Percentiles rank a stretch among this genome's conserved stretches.
phyloP scores from a whole-genome alignment of 2,113 vertebrate genomes.

The Barnardius zonarius region DNA sequence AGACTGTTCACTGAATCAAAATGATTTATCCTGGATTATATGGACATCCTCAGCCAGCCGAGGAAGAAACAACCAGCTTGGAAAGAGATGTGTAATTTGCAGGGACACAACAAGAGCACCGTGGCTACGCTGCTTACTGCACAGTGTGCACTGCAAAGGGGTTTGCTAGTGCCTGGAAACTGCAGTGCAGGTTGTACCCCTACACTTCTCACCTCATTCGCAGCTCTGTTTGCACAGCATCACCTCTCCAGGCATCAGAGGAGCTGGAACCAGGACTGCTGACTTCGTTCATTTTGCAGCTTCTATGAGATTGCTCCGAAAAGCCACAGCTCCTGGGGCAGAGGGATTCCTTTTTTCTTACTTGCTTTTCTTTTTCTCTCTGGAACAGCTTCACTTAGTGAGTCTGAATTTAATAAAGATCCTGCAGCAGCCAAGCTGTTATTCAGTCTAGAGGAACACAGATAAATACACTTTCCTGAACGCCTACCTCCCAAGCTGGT shows the following conservation, averaged over 20 bases:
- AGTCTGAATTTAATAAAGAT: neutral
- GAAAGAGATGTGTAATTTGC: neutral
- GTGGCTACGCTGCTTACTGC: neutral
- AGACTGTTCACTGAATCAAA: neutral
- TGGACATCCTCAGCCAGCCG: neutral
- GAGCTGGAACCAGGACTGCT: neutral
- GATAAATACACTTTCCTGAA: neutral
- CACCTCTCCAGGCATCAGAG: neutral
- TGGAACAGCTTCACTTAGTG: neutral
- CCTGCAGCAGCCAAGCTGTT: neutral
- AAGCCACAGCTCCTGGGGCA: neutral
- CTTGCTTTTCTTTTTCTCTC: neutral
- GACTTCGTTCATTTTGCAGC: neutral
- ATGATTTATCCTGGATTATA: neutral
- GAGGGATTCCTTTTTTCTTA: neutral
- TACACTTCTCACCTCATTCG: rapidly evolving
- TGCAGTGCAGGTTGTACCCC: neutral
- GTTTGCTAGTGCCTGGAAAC: neutral
- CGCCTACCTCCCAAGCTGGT: neutral
- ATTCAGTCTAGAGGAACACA: neutral
- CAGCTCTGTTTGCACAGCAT: neutral
- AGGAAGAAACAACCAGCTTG: neutral
- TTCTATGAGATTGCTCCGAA: neutral
- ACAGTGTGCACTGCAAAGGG: neutral
- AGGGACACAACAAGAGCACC: neutral